Evolutionary conservation across 2,888 invertebrate genomes (phyloP).

Genomic region (Drosophila melanosoma): DNA sequence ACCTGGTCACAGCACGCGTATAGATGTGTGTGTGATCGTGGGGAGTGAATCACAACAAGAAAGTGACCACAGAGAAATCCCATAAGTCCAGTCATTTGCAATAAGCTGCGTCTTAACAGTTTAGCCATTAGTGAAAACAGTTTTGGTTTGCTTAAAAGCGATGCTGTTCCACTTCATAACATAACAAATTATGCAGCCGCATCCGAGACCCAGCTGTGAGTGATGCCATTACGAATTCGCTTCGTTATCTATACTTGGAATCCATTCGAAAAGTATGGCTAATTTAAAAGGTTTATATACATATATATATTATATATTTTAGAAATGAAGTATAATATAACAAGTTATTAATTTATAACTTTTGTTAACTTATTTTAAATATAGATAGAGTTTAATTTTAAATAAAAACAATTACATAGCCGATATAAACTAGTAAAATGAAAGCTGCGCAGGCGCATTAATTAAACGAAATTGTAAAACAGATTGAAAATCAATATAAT

Average conservation of each 20-base stretch:
- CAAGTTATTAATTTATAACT: too few species aligned
- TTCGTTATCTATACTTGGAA: background rate
- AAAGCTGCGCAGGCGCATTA: background rate
- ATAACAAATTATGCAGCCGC: constrained; percentile 69
- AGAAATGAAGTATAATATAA: too few species aligned
- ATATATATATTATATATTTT: too few species aligned
- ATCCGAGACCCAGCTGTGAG: constrained; percentile 55
- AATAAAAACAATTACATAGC: background rate
- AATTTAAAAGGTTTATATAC: background rate
- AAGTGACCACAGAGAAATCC: constrained; percentile 35
- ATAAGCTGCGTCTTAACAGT: constrained; percentile 28
- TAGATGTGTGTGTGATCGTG: constrained; percentile 3
- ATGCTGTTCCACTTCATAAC: constrained; percentile 57
- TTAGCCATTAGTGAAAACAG: constrained; percentile 2
- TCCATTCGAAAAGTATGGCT: too few species aligned
- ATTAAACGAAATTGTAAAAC: background rate
- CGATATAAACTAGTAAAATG: background rate
- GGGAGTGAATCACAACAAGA: constrained; percentile 34
- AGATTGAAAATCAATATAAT: background rate
- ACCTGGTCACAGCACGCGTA: constrained; percentile 13
- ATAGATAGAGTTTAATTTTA: background rate
- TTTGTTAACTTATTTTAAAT: too few species aligned
- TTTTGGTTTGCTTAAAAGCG: constrained; percentile 10
- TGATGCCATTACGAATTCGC: background rate
- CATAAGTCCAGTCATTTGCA: constrained; percentile 26